Percentiles rank a stretch among this genome's conserved stretches.
These are phyloP conservation scores for Pterocles gutturalis DNA, from an alignment of 2,113 vertebrate species.

Conservation along the genomic window DNA sequence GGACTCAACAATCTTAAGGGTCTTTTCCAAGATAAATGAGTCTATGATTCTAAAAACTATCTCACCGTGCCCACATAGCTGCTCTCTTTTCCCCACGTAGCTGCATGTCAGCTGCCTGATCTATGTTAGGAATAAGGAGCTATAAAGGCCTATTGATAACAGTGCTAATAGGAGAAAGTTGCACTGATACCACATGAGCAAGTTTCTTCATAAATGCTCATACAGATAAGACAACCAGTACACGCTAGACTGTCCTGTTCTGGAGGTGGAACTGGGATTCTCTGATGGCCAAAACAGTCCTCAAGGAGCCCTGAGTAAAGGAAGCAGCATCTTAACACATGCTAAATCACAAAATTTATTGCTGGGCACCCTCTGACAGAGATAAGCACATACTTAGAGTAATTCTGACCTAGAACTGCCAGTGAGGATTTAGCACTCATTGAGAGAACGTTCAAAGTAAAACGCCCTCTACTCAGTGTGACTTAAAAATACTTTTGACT, in stretches of 20 bases:
- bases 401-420: background rate
- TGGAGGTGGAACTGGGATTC: background rate
- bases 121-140: background rate
- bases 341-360: background rate
- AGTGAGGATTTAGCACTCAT: background rate
- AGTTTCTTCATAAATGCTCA: background rate
- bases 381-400: accelerated
- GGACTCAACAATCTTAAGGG: background rate
- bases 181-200: background rate
- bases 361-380: background rate
- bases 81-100: background rate
- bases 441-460: background rate
- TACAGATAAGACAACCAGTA: background rate
- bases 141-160: background rate
- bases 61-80: background rate
- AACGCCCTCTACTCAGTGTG: background rate
- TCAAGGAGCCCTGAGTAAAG: background rate
- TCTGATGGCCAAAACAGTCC: background rate
- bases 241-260: background rate
- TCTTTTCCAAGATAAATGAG: background rate
- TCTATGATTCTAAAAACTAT: background rate
- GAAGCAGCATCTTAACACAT: background rate
- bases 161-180: background rate
- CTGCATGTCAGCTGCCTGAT: background rate
- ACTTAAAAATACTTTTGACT: background rate